Percentiles rank a stretch among this genome's conserved stretches.
Evolutionary conservation across 2,797 vertebrate genomes (phyloP).

Genomic region (Austrolebias charrua): DNA sequence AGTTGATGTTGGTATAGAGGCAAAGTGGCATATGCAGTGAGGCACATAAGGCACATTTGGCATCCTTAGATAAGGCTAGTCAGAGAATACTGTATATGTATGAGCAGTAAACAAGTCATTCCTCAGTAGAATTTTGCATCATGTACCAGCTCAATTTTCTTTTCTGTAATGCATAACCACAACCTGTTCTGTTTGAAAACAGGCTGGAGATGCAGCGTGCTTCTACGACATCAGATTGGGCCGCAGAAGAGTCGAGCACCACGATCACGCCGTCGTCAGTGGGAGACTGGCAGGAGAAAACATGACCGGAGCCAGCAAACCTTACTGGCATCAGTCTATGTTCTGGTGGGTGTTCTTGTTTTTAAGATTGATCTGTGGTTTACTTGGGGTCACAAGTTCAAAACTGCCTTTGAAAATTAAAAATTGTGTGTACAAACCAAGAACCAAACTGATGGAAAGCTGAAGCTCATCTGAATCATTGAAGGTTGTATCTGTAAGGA

Average conservation of each 20-base stretch:
- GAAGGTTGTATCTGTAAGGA: no score
- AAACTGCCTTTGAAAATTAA: no score
- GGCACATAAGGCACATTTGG: no score
- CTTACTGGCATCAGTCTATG: slow-evolving; percentile 95
- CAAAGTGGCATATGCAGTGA: no score
- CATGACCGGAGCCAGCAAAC: slow-evolving; percentile 90
- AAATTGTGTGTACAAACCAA: no score
- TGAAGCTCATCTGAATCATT: no score
- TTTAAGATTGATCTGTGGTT: background rate
- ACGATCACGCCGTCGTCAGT: slow-evolving; percentile 90
- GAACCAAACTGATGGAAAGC: no score
- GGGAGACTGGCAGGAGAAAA: slow-evolving; percentile 91
- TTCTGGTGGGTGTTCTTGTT: slow-evolving; percentile 83
- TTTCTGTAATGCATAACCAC: background rate
- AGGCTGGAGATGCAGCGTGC: slow-evolving; percentile 92
- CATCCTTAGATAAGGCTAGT: no score
- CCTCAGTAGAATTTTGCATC: no score
- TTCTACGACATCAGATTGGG: slow-evolving; percentile 94
- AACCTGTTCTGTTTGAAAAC: background rate
- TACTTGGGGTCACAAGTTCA: no score
- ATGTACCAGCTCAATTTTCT: background rate
- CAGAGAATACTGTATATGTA: no score
- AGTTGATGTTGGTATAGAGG: no score
- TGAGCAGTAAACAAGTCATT: background rate
- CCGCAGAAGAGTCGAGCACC: slow-evolving; percentile 89